A percentile compares a stretch with the other conserved stretches of the same genome.
phyloP scores from a whole-genome alignment of 53 echinoderm and acorn worm genomes.

The Holothuria scabra region DNA sequence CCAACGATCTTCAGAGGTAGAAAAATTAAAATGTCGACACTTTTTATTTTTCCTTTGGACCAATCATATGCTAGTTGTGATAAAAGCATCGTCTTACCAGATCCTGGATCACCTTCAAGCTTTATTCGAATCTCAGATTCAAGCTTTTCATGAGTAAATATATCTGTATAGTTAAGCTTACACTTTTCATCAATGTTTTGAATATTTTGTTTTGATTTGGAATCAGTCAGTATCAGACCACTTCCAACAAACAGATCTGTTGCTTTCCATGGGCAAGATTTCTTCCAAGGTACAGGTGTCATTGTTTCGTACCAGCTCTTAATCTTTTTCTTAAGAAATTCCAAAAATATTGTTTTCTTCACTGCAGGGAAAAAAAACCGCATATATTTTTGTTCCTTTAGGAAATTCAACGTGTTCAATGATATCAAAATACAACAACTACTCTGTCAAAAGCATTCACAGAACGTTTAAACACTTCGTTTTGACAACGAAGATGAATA shows the following conservation, averaged over 20 bases:
- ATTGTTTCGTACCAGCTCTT: constrained; percentile 27
- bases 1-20: constrained; percentile 9
- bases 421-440: too few species aligned
- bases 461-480: too few species aligned
- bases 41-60: background rate
- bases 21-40: background rate
- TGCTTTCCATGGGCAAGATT: constrained; percentile 16
- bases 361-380: background rate
- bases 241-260: constrained; percentile 1
- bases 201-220: background rate
- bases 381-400: too few species aligned
- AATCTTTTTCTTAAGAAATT: background rate
- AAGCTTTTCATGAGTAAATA: background rate
- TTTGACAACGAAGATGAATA: too few species aligned
- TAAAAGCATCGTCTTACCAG: constrained; percentile 6
- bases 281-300: constrained; percentile 31
- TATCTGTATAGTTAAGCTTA: background rate
- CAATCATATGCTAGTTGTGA: constrained; percentile 12
- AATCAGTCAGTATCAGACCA: background rate
- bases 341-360: background rate
- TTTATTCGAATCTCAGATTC: background rate
- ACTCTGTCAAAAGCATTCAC: too few species aligned
- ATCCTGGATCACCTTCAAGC: constrained; percentile 11
- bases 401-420: too few species aligned
- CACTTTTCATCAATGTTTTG: background rate